phyloP scores from a whole-genome alignment of 2,797 vertebrate species.

The Thamnophis elegans region DNA sequence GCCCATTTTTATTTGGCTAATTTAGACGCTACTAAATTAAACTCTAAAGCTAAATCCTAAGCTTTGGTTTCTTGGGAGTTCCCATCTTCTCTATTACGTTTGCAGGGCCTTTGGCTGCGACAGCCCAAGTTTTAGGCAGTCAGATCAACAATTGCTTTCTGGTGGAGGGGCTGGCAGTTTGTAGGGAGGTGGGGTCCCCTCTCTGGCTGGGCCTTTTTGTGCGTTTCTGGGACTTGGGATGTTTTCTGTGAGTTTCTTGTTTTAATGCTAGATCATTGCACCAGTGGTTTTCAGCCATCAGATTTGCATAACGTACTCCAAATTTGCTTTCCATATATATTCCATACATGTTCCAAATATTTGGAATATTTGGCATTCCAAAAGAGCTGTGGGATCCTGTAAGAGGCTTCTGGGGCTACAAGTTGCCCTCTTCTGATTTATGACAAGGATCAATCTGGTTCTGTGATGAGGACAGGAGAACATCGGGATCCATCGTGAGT shows the following conservation, averaged over 20 bases:
- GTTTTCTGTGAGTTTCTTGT: neutral
- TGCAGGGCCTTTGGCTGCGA: neutral
- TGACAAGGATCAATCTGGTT: neutral
- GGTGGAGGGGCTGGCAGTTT: neutral
- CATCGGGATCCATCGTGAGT: neutral
- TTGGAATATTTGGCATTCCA: neutral
- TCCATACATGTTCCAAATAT: neutral
- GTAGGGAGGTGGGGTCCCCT: neutral
- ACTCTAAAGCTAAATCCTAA: neutral
- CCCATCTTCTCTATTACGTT: neutral
- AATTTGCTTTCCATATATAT: neutral
- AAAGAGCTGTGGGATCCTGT: neutral
- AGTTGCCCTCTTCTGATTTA: neutral
- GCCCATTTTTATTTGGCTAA: neutral
- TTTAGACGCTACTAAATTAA: neutral
- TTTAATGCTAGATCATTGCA: neutral
- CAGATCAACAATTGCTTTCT: neutral
- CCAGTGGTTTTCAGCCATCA: neutral
- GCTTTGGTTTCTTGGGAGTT: neutral
- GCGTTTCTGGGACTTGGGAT: neutral
- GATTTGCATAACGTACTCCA: neutral
- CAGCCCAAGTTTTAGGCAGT: neutral
- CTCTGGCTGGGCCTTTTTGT: neutral
- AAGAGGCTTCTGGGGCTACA: neutral
- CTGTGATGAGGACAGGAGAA: neutral